Base-by-base conservation (phyloP, 2,113 vertebrate species). In the Microcebus griseorufus region DNA sequence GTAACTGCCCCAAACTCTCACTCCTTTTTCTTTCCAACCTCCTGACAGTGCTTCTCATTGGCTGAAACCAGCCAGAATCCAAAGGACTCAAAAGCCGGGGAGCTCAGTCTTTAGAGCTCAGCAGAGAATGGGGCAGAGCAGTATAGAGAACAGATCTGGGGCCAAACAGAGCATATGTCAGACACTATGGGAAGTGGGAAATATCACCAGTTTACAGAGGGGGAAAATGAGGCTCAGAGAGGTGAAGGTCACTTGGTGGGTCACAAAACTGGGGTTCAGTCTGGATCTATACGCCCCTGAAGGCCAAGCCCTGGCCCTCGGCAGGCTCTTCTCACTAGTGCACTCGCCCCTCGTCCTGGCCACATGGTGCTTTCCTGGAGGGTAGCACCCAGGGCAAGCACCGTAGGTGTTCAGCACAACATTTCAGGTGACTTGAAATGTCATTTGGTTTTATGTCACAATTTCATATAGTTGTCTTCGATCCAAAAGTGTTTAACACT, bases 301-400 rank as follows among this genome's bases (percentile, higher is more conserved):
- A 53, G 22, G 42, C n/a, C 48, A 69, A 9, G 9, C 16, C 12
- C 45, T 64, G 11, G 25, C 29, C 23, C 6, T 37, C 0, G 25
- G 20, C 48, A 78, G 60, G 58, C 16, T 73, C 55, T 29, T 62
- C 12, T 27, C 39, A 23, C 23, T 18, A 20, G 60, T 8, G 7
- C 3, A 11, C 45, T 0, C 0, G 2, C 0, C 2, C 25, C 3
- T 60, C 6, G 51, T 60, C 78, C 9, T 58, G 48, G 23, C 11
- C 32, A 37, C 32, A n/a, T 22, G 42, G 23, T 25, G 70, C 10
- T 79, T 58, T 84, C 42, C 16, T 58, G 25, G 34, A 37, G n/a
- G 29, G 18, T 7, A 22, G 55, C 25, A 7, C 17, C 82, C 34
- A 62, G 8, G 75, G 1, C 17, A 51, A 29, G 27, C 42, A 51